phyloP scores from a whole-genome alignment of 2,888 invertebrate species.

The Phytoseiulus persimilis region DNA sequence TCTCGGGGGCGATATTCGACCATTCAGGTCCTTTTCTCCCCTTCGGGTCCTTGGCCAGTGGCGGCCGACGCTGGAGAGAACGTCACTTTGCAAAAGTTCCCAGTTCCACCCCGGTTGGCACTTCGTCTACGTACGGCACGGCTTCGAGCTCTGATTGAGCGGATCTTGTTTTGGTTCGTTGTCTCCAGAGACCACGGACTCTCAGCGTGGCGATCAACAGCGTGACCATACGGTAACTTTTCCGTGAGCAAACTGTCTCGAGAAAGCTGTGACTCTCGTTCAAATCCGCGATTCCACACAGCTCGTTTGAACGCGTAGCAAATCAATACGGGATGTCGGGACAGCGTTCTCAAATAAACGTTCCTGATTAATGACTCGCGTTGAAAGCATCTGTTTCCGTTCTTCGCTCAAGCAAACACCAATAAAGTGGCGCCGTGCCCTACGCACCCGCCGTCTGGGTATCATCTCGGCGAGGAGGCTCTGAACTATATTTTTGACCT shows the following conservation, averaged over 20 bases:
- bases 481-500: neutral
- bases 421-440: neutral
- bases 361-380: neutral
- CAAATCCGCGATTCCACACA: neutral
- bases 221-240: neutral
- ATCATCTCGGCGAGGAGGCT: neutral
- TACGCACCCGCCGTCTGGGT: neutral
- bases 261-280: neutral
- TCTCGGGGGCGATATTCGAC: too few species aligned
- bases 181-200: too few species aligned
- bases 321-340: neutral
- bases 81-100: too few species aligned
- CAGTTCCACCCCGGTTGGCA: too few species aligned
- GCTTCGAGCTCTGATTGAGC: too few species aligned
- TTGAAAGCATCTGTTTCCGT: slow-evolving; percentile 5
- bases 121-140: too few species aligned
- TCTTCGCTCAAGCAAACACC: neutral
- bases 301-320: neutral
- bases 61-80: too few species aligned
- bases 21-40: too few species aligned
- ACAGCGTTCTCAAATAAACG: neutral
- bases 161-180: too few species aligned
- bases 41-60: too few species aligned
- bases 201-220: too few species aligned
- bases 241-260: neutral